Percentiles rank a stretch among this genome's conserved stretches.
phyloP scores from a whole-genome alignment of 1,140 invertebrate genomes.

The Araneus ventricosus region DNA sequence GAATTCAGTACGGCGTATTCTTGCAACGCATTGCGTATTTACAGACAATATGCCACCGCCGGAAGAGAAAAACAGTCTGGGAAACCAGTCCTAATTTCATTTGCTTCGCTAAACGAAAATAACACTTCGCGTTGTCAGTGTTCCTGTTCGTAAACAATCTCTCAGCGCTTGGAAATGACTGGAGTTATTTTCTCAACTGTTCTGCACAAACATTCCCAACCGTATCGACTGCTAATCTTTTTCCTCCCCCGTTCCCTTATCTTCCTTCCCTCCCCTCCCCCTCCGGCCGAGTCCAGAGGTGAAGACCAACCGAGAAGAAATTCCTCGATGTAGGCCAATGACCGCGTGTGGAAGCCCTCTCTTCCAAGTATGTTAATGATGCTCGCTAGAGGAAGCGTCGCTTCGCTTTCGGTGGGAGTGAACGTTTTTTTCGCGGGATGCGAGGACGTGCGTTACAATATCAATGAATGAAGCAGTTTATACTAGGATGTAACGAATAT shows the following conservation, averaged over 20 bases:
- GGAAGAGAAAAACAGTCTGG: no score
- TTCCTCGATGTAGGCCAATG: constrained; percentile 66
- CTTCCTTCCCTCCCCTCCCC: background rate
- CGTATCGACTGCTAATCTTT: constrained; percentile 3
- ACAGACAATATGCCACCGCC: no score
- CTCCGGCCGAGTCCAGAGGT: constrained; percentile 60
- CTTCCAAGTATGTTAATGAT: constrained; percentile 68
- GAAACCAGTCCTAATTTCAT: background rate
- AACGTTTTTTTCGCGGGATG: no score
- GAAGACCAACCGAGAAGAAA: constrained; percentile 50
- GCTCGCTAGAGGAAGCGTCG: background rate
- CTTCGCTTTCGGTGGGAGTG: no score
- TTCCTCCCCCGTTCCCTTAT: constrained; percentile 23
- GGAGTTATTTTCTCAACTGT: constrained; percentile 3
- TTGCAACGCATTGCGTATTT: no score
- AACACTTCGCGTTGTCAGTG: no score
- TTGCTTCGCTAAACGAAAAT: background rate
- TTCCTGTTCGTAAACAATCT: background rate
- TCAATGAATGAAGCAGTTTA: no score
- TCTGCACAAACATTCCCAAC: constrained; percentile 2
- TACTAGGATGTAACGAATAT: no score
- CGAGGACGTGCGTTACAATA: no score
- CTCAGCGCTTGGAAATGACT: background rate
- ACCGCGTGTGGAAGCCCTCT: constrained; percentile 48
- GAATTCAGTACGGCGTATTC: no score